Percentiles rank a stretch among this genome's conserved stretches.
phyloP scores from a whole-genome alignment of 2,113 vertebrate genomes.

The Megaceryle maxima region DNA sequence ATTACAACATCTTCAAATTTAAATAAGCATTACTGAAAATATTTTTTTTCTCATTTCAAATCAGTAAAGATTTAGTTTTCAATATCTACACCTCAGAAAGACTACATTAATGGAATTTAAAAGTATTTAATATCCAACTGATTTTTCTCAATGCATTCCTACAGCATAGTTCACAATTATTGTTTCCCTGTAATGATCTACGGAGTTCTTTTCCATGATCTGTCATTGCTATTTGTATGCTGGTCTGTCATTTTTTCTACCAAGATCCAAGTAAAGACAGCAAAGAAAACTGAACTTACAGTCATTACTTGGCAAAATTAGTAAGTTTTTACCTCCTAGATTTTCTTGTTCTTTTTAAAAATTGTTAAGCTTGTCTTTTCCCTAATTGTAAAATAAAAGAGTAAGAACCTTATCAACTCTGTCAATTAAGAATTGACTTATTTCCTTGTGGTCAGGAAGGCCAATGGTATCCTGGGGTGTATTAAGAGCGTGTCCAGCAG shows the following conservation, averaged over 20 bases:
- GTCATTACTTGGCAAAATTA: background rate
- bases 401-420: background rate
- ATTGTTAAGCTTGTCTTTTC: background rate
- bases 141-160: background rate
- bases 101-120: background rate
- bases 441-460: too few relatives aligned
- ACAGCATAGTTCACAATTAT: background rate
- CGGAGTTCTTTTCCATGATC: background rate
- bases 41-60: background rate
- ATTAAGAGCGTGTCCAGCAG: too few relatives aligned
- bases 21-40: accelerated
- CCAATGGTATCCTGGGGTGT: too few relatives aligned
- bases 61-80: background rate
- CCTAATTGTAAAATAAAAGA: background rate
- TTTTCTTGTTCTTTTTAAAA: background rate
- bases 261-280: background rate
- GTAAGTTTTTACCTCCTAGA: background rate
- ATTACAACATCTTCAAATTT: background rate
- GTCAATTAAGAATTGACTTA: background rate
- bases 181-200: background rate
- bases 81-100: background rate
- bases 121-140: background rate
- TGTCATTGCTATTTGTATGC: background rate
- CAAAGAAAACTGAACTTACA: background rate
- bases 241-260: background rate